Base-by-base conservation (phyloP, 2,113 vertebrate species). In the Chlamydotis undulata region DNA sequence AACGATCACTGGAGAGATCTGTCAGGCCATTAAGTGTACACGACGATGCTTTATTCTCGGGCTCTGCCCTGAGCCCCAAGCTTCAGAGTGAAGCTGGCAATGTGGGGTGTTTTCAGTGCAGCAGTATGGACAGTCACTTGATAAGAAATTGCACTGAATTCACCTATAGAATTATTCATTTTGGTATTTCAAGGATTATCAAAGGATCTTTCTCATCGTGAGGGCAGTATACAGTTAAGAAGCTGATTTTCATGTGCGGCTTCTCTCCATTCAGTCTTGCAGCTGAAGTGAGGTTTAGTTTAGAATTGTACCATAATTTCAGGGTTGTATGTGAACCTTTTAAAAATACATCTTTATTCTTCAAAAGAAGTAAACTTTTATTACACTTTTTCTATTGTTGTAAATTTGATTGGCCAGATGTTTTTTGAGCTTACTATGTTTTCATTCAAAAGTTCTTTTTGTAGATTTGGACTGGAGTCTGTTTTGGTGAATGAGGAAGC, bases 391-490 rank as follows among this genome's bases (percentile, higher is more conserved):
- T 97, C 97, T 98, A 88, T 97, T 92, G 96, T 97, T 97, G 96
- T 98, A 97, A 97, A 98, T 97, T 97, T 98, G 98, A 98, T 98
- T 97, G 97, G 78, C 97, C 98, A 98, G 97, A 97, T 98, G 98
- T 97, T 97, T 97, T 97, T 98, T 94, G 97, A 97, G 90, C 95
- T 97, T 94, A 84, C 96, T 97, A 59, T 81, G 87, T 6, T 81
- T 96, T 91, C 78, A 41, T 96, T 93, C 76, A 93, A 83, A 97
- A 97, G 87, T 71, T 88, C 89, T 91, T 92, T 97, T 97, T 97
- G 96, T 96, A 83, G 83, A 49, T 97, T 92, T 96, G 81, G 70
- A 79, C 82, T 65, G 67, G 87, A 86, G 74, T 47, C 93, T 95
- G 93, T 83, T 96, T 82, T 97, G 93, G 86, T 77, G 95, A 98